Base-by-base conservation (phyloP, 2,797 vertebrate species). In the Clarias laeviceps region DNA sequence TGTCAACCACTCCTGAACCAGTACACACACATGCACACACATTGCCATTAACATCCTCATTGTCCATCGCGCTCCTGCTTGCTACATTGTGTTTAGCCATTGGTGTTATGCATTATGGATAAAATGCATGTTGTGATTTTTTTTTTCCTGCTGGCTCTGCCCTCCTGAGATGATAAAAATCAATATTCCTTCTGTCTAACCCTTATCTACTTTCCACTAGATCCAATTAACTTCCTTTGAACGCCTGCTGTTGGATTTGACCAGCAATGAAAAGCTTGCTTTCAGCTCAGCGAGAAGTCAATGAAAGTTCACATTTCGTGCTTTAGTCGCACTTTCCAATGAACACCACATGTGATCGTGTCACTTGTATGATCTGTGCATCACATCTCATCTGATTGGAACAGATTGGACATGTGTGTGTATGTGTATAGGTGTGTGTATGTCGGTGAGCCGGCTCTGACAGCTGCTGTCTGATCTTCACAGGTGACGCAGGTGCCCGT, bases 401-500 rank as follows among this genome's bases (percentile, higher is more conserved):
- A 59, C 83, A 57, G 37, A 77, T 34, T 64, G 37, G n/a, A 40
- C 18, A 2, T 59, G 9, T 79, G 66, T 66, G 34, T 9, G 62
- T 77, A 27, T 40, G 57, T 29, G 74, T 8, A 18, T 45, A 15
- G 29, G 37, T 40, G 34, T 61, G 76, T 57, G 27, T 80, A n/a
- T 65, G 9, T 20, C 5, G 1, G 7, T 65, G 78, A 80, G 14
- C 61, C 3, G 32, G 15, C 27, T 32, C 29, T 56, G 18, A 83
- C 64, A 79, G 59, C 22, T 77, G 40, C 69, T 1, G 29, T 85
- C 40, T 87, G 65, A 86, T 88, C 80, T 83, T 18, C 68, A 7
- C 94, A 99, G 98, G 96, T 99, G 84, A 96, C 95, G 59, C 96
- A 96, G 86, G 96, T 99, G 86, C 97, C 98, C 0, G 97, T 99